Base-by-base conservation (phyloP, 2,888 invertebrate genomes). In the Scaptomyza flava region DNA sequence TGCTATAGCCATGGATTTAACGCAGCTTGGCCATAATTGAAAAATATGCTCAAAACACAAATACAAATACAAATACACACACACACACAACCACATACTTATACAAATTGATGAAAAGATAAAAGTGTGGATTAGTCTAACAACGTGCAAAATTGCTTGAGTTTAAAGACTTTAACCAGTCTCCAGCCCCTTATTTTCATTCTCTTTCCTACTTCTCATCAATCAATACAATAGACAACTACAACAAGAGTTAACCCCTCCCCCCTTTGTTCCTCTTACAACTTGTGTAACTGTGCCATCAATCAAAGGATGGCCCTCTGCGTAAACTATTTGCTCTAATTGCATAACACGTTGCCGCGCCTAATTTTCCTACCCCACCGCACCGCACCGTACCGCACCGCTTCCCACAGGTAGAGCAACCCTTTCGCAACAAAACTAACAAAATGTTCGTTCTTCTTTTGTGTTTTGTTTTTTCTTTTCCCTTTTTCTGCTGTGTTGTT, bases 241-340 rank as follows among this genome's bases (percentile, higher is more conserved):
- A 9, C n/a, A 23, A 1, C 17, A 38, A 2, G 20, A 34, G 41
- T 23, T 36, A 12, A 27, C 30, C 46, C 1, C 14, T 17, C 17
- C 3, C 23, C 17, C 7, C 9, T 14, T 8, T 3, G 50, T 6
- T 34, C 9, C 38, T 70, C 57, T 62, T 68, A 64, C 72, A 27
- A n/a, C 23, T 31, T 30, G 38, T 31, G 6, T 6, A 17, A 7
- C 33, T 38, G 51, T 20, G 38, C 87, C 86, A 82, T 87, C 88
- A 86, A 82, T 82, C 82, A 82, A 65, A 71, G 61, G 23, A 33
- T 34, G 23, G 52, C 17, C 46, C 53, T 27, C 0, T 23, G 65
- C 61, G 12, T 23, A 69, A 82, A 78, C 79, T 83, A 78, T 81
- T 88, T 75, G 65, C 68, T 66, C 72, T 88, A 86, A 83, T 86